Base-by-base conservation (phyloP, 2,797 vertebrate genomes). In the Podarcis lilfordi region DNA sequence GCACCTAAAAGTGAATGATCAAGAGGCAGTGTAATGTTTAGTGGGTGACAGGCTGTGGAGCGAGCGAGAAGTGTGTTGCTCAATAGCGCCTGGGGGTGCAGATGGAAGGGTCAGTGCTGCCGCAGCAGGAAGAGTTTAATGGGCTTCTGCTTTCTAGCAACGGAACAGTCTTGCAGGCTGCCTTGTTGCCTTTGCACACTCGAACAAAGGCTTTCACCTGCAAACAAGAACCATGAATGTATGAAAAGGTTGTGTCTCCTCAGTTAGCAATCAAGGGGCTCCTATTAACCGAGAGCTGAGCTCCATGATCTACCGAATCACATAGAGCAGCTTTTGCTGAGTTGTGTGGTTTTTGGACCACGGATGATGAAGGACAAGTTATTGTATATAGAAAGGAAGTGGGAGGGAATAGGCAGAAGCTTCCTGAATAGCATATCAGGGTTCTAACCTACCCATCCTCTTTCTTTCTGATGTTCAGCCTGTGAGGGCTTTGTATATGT, bases 121-220 rank as follows among this genome's bases (percentile, higher is more conserved):
- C 61, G 29, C 81, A 17, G 64, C 74, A 35, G 74, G 45, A 59
- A 68, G 61, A 75, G 23, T 21, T 3, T 35, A 87, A 76, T 45
- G 55, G 55, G 79, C 64, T 82, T 64, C 23, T 66, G 80, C 86
- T 88, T 76, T 77, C 59, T 77, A 76, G 81, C 43, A 82, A 83
- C 5, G 1, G 43, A 83, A 29, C 32, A 11, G 21, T 29, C 76
- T 10, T 29, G 6, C 86, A 76, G 86, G 4, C 15, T 37, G 43
- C 32, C 11, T 78, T 32, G 0, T 59, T 8, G 3, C 19, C 19
- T 1, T 55, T 29, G 59, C 11, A 23, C 55, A 23, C 3, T 5
- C 35, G 21, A 61, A 43, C 10, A 66, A 19, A 29, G 17, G 2
- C 10, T 23, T 3, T 78, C 78, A 64, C 64, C 55, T 23, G 3